Evolutionary conservation across 2,797 vertebrate genomes (phyloP), one percentile per base, ranked within the genome.

Genomic region (Pelochelys cantorii): DNA sequence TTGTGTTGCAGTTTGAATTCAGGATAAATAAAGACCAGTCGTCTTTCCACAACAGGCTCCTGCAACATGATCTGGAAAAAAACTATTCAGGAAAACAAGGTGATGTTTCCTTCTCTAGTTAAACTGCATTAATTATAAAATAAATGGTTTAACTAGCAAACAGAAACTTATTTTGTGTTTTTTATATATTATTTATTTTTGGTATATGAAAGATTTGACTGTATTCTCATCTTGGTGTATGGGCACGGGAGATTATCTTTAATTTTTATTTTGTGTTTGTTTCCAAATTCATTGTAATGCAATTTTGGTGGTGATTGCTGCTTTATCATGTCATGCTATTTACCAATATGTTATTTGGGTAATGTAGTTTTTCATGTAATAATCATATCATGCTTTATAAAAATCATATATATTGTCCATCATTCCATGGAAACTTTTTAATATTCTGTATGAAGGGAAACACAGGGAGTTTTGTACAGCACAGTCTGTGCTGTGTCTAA

Each of bases 51-150:
- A 98, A 90, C 12, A 98, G 97, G 90, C 97, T 97, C 87, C 93
- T 98, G 90, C 98, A 98, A 86, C 97, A 98, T 89, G 98, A 98
- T 81, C 93, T 97, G 84, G 98, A 98, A 95, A 98, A 97, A 92
- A 98, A 96, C 95, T 97, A 97, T 91, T 94, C 97, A 1, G 98
- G 97, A 95, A 98, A 97, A 77, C 98, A 97, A 98, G 98, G 98
- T 98, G 97, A 92, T 95, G 17, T 37, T 90, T 59, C 7, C 52
- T 65, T 81, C 60, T n/a, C 29, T 88, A 65, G 55, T 12, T 83
- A 11, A 80, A 65, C 11, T 56, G 18, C 68, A 14, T 75, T 89
- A 78, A 71, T 81, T 62, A 85, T 34, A 92, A 79, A 83, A 34
- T 10, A n/a, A 57, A 14, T 85, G 5, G 82, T 37, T 10, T 25